Conservation (phyloP, 2,113 vertebrate genomes). For the Zapornia atra region DNA sequence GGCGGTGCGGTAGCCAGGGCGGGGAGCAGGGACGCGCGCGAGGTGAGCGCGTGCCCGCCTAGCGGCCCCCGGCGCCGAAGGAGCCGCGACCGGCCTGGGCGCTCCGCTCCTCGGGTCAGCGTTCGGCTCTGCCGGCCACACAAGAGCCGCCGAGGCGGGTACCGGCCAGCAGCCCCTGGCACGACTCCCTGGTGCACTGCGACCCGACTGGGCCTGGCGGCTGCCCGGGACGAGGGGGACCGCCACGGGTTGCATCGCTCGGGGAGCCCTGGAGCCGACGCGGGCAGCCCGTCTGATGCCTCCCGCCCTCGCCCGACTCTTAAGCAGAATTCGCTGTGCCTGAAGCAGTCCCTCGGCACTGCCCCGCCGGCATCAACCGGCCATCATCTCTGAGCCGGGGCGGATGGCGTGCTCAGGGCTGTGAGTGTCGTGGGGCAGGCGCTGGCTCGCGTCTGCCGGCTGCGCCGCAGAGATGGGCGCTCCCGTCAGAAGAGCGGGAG, state of each 20-base stretch:
- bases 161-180: neutral
- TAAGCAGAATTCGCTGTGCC: rapidly evolving
- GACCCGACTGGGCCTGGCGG: too few relatives aligned
- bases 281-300: neutral
- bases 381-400: rapidly evolving
- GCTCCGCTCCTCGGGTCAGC: neutral
- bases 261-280: too few relatives aligned
- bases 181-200: neutral
- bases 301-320: too few relatives aligned
- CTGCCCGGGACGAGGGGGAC: neutral
- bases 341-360: neutral
- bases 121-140: neutral
- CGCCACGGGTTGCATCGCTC: too few relatives aligned
- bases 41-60: neutral
- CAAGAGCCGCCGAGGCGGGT: neutral
- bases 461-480: neutral
- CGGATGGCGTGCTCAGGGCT: rapidly evolving
- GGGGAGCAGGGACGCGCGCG: neutral
- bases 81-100: neutral
- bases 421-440: neutral
- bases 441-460: neutral
- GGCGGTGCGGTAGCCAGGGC: too few relatives aligned
- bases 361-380: neutral
- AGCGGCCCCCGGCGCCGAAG: neutral
- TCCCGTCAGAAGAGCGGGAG: neutral